A percentile compares a stretch with the other conserved stretches of the same genome.
phyloP scores from a whole-genome alignment of 2,888 invertebrate genomes.

The Elegia similella region DNA sequence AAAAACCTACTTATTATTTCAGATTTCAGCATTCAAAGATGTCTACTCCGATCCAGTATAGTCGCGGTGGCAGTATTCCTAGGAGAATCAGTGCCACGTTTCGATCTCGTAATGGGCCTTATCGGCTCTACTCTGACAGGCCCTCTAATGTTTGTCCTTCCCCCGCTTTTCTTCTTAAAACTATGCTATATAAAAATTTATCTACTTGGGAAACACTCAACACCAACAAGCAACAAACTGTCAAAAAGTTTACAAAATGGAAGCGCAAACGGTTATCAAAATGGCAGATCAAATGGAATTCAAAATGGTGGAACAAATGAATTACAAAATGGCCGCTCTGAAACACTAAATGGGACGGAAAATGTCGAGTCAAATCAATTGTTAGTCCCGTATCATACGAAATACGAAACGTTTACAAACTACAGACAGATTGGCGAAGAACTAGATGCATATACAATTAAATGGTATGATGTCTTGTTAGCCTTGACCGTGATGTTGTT shows the following conservation, averaged over 20 bases:
- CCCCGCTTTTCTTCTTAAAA: constrained; percentile 90
- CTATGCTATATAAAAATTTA: constrained; percentile 76
- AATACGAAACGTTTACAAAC: constrained; percentile 58
- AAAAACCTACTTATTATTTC: too few species aligned
- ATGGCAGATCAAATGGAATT: constrained; percentile 23
- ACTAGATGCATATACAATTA: constrained; percentile 48
- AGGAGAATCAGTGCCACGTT: constrained; percentile 91
- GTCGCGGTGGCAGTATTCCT: constrained; percentile 87
- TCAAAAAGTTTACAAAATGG: constrained; percentile 28
- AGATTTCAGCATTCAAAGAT: constrained; percentile 90
- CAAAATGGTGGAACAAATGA: constrained; percentile 28
- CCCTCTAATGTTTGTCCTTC: constrained; percentile 91
- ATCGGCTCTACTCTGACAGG: constrained; percentile 93
- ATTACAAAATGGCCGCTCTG: constrained; percentile 27
- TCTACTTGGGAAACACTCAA: constrained; percentile 13
- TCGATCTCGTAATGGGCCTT: constrained; percentile 92
- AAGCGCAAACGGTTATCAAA: constrained; percentile 13
- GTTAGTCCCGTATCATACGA: constrained; percentile 26
- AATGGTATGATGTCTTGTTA: constrained; percentile 74
- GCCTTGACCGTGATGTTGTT: constrained; percentile 82
- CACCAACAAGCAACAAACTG: constrained; percentile 13
- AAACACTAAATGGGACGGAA: constrained; percentile 19
- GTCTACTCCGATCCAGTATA: constrained; percentile 85
- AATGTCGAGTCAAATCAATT: neutral
- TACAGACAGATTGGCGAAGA: constrained; percentile 31